phyloP scores from a whole-genome alignment of 2,888 invertebrate species.

The Hypomecis atomaria region DNA sequence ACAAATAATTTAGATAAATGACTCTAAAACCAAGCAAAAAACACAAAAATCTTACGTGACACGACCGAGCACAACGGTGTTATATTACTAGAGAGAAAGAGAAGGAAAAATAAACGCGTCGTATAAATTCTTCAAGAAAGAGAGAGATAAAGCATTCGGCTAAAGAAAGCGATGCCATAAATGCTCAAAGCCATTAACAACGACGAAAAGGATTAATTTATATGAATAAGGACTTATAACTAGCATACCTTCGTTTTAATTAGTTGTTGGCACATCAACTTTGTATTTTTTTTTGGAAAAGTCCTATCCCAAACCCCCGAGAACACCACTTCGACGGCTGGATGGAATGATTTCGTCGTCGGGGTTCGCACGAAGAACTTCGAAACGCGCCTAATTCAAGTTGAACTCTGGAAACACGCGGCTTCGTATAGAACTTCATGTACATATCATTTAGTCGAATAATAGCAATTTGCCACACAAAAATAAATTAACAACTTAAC shows the following conservation, averaged over 20 bases:
- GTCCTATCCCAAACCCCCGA: constrained; percentile 83
- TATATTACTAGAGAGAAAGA: constrained; percentile 83
- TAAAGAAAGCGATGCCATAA: constrained; percentile 84
- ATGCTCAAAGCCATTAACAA: constrained; percentile 75
- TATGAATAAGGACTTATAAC: constrained; percentile 52
- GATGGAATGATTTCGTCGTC: constrained; percentile 85
- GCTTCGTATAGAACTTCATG: constrained; percentile 50
- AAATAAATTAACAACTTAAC: constrained; percentile 39
- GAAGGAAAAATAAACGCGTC: constrained; percentile 74
- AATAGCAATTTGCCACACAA: constrained; percentile 69
- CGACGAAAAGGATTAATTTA: constrained; percentile 60
- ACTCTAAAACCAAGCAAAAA: constrained; percentile 72
- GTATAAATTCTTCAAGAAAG: constrained; percentile 68
- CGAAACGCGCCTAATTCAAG: constrained; percentile 63
- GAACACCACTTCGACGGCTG: constrained; percentile 84
- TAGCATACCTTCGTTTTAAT: constrained; percentile 78
- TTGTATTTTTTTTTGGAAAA: constrained; percentile 77
- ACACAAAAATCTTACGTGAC: constrained; percentile 84
- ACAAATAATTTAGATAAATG: constrained; percentile 63
- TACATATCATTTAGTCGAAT: constrained; percentile 65
- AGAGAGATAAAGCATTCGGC: constrained; percentile 75
- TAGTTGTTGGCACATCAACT: constrained; percentile 82
- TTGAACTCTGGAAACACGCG: constrained; percentile 51
- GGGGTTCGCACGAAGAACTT: constrained; percentile 79
- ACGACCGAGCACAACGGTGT: constrained; percentile 85